phyloP scores from a whole-genome alignment of 2,888 invertebrate genomes.

The Tuta absoluta region DNA sequence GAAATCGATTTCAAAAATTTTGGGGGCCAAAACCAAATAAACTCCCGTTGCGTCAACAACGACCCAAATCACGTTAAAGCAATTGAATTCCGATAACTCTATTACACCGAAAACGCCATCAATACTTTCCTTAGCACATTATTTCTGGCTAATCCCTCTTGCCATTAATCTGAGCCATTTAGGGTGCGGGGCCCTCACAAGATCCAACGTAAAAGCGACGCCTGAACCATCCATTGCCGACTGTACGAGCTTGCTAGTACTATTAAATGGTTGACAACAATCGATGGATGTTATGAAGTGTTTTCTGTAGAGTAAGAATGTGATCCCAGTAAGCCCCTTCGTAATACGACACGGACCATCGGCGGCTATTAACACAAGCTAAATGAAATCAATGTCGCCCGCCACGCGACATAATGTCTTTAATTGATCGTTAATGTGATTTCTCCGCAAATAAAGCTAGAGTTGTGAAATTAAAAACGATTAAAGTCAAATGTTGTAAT shows the following conservation, averaged over 20 bases:
- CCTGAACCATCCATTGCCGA: background rate
- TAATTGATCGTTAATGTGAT: conserved; percentile 25
- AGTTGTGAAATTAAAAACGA: conserved; percentile 18
- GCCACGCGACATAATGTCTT: conserved; percentile 18
- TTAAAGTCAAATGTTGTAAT: conserved; percentile 12
- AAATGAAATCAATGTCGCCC: conserved; percentile 39
- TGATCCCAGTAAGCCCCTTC: conserved; percentile 23
- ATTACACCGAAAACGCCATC: conserved; percentile 2
- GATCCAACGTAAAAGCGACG: background rate
- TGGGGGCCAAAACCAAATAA: background rate
- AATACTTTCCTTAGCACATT: conserved; percentile 18
- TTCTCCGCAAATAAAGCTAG: conserved; percentile 19
- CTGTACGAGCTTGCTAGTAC: background rate
- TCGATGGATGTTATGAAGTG: background rate
- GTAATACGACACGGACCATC: conserved; percentile 30
- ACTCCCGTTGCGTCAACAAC: conserved; percentile 1
- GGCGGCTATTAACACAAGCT: conserved; percentile 36
- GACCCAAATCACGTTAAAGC: conserved; percentile 8
- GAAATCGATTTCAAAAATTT: background rate
- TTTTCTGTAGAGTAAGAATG: background rate
- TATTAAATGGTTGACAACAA: background rate
- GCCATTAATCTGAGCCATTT: conserved; percentile 29
- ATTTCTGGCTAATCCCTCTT: conserved; percentile 21
- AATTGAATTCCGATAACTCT: conserved; percentile 15
- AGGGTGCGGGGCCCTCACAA: background rate